Conservation (phyloP, 2,888 invertebrate species). For the Euspilapteryx auroguttella region DNA sequence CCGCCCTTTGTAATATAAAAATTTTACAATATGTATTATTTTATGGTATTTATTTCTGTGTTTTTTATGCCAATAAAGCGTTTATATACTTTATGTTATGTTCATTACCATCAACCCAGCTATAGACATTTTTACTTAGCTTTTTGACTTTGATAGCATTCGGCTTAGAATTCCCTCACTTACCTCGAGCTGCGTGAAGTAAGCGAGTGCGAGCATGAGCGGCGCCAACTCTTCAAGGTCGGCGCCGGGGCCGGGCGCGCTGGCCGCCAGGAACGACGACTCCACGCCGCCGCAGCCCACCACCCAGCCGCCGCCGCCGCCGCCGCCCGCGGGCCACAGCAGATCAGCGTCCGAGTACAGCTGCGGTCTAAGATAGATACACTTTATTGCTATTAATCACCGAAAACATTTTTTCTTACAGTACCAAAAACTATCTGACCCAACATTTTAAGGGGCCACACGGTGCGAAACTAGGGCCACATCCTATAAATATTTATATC, state of each 20-base stretch:
- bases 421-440: neutral
- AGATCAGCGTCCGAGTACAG: constrained; percentile 34
- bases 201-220: constrained; percentile 78
- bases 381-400: neutral
- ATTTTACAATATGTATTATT: neutral
- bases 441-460: neutral
- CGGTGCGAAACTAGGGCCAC: no score
- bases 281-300: constrained; percentile 83
- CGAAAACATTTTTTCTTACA: neutral
- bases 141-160: no score
- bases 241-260: constrained; percentile 66
- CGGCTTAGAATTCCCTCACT: neutral
- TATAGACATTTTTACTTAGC: no score
- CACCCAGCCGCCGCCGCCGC: constrained; percentile 63
- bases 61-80: no score
- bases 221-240: constrained; percentile 71
- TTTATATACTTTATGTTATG: no score
- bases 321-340: constrained; percentile 21
- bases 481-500: no score
- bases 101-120: no score
- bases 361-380: constrained; percentile 19
- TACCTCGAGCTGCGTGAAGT: constrained; percentile 84
- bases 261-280: constrained; percentile 72
- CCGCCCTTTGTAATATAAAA: neutral
- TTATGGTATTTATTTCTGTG: neutral